Conservation (phyloP, 2,888 invertebrate species). For the Fragum whitleyi region DNA sequence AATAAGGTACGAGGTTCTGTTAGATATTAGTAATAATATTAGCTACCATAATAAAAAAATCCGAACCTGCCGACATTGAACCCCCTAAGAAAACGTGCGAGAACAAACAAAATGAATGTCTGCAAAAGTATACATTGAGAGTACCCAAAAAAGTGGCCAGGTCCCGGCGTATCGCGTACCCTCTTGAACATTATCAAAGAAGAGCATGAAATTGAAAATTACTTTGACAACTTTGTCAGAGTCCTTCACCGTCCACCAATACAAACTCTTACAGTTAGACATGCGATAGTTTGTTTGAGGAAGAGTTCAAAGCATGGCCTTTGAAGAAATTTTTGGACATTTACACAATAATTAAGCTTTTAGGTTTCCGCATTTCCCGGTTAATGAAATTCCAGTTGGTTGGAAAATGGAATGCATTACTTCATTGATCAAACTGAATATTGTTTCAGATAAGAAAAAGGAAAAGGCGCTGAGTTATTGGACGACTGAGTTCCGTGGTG, state of each 20-base stretch:
- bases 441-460: not conserved
- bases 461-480: conserved; percentile 16
- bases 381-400: conserved; percentile 14
- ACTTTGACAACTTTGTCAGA: not conserved
- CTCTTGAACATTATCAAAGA: not conserved
- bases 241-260: not conserved
- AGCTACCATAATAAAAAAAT: too few relatives aligned
- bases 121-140: too few relatives aligned
- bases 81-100: too few relatives aligned
- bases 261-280: not conserved
- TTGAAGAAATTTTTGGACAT: conserved; percentile 40
- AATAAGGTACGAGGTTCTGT: too few relatives aligned
- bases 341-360: not conserved
- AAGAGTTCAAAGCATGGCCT: conserved; percentile 19
- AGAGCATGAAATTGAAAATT: not conserved
- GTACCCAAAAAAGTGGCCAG: too few relatives aligned
- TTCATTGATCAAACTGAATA: not conserved
- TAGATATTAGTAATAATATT: too few relatives aligned
- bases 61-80: too few relatives aligned
- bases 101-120: too few relatives aligned
- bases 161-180: not conserved
- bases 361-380: conserved; percentile 3
- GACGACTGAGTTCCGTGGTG: conserved; percentile 38
- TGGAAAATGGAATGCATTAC: conserved; percentile 27
- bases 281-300: not conserved